phyloP scores from a whole-genome alignment of 2,113 vertebrate genomes.

The Mixornis gularis region DNA sequence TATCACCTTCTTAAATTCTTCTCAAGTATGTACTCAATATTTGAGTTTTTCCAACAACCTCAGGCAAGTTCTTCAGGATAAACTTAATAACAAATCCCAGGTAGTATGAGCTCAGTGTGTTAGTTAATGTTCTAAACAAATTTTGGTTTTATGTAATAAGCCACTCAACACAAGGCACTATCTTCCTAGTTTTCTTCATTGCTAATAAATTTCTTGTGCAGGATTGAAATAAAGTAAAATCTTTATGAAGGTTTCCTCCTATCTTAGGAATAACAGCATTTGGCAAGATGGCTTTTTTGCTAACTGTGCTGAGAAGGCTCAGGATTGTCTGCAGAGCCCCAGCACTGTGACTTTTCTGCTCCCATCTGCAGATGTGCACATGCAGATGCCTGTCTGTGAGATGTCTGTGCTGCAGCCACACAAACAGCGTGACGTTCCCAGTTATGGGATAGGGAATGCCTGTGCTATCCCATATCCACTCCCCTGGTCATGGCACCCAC shows the following conservation, averaged over 20 bases:
- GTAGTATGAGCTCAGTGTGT: neutral
- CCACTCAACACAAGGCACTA: neutral
- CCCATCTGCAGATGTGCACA: neutral
- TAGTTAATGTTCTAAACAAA: neutral
- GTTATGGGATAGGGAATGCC: neutral
- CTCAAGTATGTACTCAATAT: conserved; percentile 23
- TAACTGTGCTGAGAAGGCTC: neutral
- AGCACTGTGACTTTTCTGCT: neutral
- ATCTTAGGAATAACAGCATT: neutral
- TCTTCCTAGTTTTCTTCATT: neutral
- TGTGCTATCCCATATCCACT: neutral
- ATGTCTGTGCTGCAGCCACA: neutral
- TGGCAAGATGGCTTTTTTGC: neutral
- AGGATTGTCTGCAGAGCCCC: neutral
- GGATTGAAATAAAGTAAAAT: neutral
- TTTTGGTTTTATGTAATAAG: neutral
- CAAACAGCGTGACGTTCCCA: rapidly evolving
- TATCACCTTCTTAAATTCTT: conserved; percentile 59
- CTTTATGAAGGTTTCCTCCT: neutral
- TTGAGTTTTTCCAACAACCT: conserved; percentile 17
- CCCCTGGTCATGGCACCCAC: neutral
- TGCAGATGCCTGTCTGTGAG: rapidly evolving
- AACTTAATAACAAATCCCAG: neutral
- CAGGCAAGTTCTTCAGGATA: conserved; percentile 4
- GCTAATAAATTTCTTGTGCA: neutral